Evolutionary conservation across 2,888 invertebrate species (phyloP).

Genomic region (Phalera bucephala): DNA sequence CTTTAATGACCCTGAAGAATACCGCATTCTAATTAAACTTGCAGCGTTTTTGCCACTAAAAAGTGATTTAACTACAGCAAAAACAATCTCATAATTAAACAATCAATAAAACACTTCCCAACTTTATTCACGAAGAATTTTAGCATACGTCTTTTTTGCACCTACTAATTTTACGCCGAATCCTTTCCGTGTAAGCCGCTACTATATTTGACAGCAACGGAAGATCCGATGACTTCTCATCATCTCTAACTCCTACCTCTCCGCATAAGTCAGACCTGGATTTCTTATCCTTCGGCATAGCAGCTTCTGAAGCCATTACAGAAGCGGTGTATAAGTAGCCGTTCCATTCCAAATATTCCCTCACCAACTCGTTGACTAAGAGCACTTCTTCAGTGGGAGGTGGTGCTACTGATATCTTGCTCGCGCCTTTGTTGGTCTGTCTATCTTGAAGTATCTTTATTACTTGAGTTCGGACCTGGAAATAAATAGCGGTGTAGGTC

Average conservation of each 20-base stretch:
- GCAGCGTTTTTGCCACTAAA: too few species aligned
- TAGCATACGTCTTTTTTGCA: constrained; percentile 52
- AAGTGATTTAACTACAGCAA: too few species aligned
- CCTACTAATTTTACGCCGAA: constrained; percentile 66
- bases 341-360: constrained; percentile 88
- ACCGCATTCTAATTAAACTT: too few species aligned
- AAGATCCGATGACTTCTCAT: constrained; percentile 72
- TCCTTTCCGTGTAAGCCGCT: constrained; percentile 77
- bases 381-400: constrained; percentile 57
- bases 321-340: constrained; percentile 86
- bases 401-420: constrained; percentile 44
- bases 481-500: too few species aligned
- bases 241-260: constrained; percentile 78
- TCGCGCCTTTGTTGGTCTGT: constrained; percentile 38
- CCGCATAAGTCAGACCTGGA: constrained; percentile 55
- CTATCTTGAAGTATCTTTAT: constrained; percentile 60
- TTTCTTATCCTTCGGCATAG: constrained; percentile 50
- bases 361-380: constrained; percentile 85
- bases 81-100: too few species aligned
- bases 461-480: constrained; percentile 67
- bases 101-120: too few species aligned
- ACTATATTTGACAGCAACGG: constrained; percentile 80
- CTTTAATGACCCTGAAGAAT: too few species aligned
- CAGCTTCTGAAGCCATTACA: constrained; percentile 78
- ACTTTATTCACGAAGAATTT: too few species aligned